These are phyloP conservation scores for Laothoe populi DNA, from an alignment of 2,888 invertebrate genomes.

Conservation along the genomic window DNA sequence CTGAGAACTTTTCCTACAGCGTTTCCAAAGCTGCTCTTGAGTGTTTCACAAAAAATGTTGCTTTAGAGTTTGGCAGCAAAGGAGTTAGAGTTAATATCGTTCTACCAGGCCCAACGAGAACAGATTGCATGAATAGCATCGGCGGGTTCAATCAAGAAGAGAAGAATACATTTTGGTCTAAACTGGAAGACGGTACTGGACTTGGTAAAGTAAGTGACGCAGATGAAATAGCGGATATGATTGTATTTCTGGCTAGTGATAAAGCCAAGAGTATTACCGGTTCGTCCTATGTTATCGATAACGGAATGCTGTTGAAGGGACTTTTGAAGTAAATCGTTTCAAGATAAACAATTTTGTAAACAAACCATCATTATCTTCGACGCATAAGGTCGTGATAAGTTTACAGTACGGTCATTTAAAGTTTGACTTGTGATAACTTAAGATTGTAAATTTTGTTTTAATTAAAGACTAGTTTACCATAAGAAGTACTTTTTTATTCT, in stretches of 20 bases:
- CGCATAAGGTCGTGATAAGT: too few species aligned
- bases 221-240: constrained; percentile 47
- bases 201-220: constrained; percentile 49
- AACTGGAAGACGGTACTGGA: constrained; percentile 4
- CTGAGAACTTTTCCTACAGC: constrained; percentile 70
- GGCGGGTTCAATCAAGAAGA: not conserved
- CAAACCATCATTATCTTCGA: too few species aligned
- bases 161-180: not conserved
- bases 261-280: constrained; percentile 49
- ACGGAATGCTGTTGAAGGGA: constrained; percentile 19
- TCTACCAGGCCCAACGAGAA: constrained; percentile 89
- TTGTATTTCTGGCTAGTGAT: constrained; percentile 48
- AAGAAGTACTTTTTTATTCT: too few species aligned
- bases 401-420: too few species aligned
- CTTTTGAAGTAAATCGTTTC: not conserved
- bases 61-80: constrained; percentile 85
- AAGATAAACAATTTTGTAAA: too few species aligned
- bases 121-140: constrained; percentile 40
- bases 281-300: constrained; percentile 27
- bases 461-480: too few species aligned
- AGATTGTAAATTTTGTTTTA: too few species aligned
- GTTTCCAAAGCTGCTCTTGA: constrained; percentile 91
- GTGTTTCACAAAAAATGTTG: constrained; percentile 88
- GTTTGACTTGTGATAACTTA: too few species aligned
- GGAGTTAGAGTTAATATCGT: constrained; percentile 88